A percentile compares a stretch with the other conserved stretches of the same genome.
phyloP scores from a whole-genome alignment of 1,140 invertebrate genomes.

The Drosophila paulistorum region DNA sequence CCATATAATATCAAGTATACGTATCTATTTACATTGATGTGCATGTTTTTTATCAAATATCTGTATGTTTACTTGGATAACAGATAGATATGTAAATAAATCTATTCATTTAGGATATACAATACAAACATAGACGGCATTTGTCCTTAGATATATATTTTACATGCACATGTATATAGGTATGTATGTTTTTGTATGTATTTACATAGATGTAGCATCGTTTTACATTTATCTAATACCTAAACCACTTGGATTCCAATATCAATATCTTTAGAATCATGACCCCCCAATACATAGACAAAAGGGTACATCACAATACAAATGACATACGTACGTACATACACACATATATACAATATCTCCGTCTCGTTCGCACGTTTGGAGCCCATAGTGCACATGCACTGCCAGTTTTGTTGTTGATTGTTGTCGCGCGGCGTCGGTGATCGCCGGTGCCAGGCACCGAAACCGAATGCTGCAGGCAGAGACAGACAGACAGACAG shows the following conservation, averaged over 20 bases:
- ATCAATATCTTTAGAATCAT: conserved; percentile 1
- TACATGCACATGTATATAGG: too few species aligned
- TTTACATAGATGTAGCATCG: too few species aligned
- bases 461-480: conserved; percentile 49
- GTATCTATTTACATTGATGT: too few species aligned
- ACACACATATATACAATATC: not conserved
- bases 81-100: too few species aligned
- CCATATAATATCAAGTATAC: too few species aligned
- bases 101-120: too few species aligned
- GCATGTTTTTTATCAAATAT: too few species aligned
- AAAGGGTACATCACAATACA: not conserved
- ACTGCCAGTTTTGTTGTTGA: conserved; percentile 49
- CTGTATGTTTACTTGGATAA: too few species aligned
- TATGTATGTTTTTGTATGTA: too few species aligned
- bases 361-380: not conserved
- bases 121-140: too few species aligned
- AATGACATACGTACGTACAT: not conserved
- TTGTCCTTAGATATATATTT: too few species aligned
- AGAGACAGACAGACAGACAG: conserved; percentile 23
- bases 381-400: conserved; percentile 54
- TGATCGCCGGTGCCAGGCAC: conserved; percentile 76
- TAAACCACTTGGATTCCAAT: not conserved
- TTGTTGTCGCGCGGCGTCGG: conserved; percentile 56
- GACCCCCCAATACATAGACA: not conserved
- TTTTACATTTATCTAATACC: not conserved